A percentile compares a stretch with the other conserved stretches of the same genome.
phyloP scores from a whole-genome alignment of 2,113 vertebrate genomes.

The Elephas maximus region DNA sequence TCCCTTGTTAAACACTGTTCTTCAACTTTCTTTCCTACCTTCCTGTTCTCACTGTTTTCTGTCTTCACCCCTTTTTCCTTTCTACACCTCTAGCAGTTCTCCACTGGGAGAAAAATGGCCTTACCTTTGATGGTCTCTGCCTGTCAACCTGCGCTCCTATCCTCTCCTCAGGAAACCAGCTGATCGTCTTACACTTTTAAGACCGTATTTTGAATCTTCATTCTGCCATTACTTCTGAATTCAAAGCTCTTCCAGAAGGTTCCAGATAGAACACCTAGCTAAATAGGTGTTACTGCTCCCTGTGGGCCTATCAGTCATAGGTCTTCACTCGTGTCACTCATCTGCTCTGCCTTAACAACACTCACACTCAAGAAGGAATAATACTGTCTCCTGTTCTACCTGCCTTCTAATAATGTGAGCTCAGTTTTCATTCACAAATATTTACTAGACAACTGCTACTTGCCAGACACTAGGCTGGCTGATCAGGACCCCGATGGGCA shows the following conservation, averaged over 20 bases:
- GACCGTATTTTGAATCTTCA: background rate
- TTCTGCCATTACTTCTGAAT: background rate
- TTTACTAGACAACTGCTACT: background rate
- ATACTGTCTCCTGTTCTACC: background rate
- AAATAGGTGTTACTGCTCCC: background rate
- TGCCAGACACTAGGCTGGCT: rapidly evolving
- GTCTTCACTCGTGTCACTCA: background rate
- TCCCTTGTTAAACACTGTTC: background rate
- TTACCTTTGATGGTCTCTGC: background rate
- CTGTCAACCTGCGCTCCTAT: background rate
- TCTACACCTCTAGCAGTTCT: background rate
- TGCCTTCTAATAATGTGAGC: background rate
- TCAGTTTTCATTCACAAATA: background rate
- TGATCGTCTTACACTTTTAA: background rate
- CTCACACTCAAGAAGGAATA: background rate
- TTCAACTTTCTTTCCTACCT: background rate
- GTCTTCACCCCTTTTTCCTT: too few species aligned
- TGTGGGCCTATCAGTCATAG: background rate
- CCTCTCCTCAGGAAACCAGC: background rate
- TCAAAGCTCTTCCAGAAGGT: background rate
- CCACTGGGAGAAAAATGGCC: background rate
- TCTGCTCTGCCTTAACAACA: background rate
- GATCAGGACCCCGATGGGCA: background rate
- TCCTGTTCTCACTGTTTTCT: background rate
- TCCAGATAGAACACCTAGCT: background rate